These are phyloP conservation scores for Propithecus perrieri DNA, from an alignment of 2,797 vertebrate genomes.

Conservation along the genomic window DNA sequence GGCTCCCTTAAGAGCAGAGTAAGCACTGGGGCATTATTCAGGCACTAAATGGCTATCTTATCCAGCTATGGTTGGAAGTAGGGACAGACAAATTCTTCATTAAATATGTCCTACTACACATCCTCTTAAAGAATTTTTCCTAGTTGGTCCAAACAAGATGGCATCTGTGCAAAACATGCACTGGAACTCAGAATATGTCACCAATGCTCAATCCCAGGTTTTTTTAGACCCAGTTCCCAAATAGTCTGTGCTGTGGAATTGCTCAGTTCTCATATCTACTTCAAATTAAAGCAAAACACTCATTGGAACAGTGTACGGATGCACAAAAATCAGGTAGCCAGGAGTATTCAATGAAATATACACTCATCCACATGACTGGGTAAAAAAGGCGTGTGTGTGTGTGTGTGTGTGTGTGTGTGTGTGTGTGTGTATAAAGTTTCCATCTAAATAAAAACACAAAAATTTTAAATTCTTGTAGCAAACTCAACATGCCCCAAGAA, in stretches of 20 bases:
- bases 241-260: neutral
- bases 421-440: neutral
- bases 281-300: neutral
- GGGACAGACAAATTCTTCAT: neutral
- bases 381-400: neutral
- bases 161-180: neutral
- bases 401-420: too few relatives aligned
- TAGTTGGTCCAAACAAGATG: neutral
- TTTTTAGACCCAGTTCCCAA: neutral
- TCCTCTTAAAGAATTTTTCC: neutral
- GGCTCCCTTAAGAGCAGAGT: neutral
- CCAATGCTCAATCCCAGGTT: neutral
- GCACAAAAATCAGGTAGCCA: neutral
- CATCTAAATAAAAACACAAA: conserved; percentile 8
- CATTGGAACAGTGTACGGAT: neutral
- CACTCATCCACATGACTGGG: neutral
- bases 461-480: neutral
- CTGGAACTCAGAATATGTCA: neutral
- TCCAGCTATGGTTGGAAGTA: neutral
- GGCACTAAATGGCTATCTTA: neutral
- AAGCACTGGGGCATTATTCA: conserved; percentile 8
- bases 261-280: neutral
- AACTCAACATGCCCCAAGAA: neutral
- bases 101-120: neutral
- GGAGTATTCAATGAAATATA: neutral